Evolutionary conservation across 1,140 invertebrate genomes (phyloP), one percentile per base, ranked within the genome.

Genomic region (Lepidotrigona ventralis): DNA sequence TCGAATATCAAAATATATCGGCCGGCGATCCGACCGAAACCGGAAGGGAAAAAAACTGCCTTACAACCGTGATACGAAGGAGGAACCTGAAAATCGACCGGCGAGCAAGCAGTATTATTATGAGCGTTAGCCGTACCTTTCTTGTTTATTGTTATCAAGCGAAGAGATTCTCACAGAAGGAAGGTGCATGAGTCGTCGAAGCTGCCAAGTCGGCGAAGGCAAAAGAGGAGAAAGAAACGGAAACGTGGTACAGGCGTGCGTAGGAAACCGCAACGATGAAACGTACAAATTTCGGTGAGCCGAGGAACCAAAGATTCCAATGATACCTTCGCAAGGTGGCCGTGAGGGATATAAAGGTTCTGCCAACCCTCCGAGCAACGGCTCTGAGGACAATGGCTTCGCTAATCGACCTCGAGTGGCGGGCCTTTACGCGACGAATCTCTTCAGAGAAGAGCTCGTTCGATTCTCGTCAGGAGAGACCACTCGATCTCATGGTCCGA

Each of bases 301-400:
- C 71, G 72, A 82, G 74, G 81, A 78, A 77, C 85, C 85, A 89
- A 58, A 85, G 87, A 70, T 89, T 87, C 90, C 92, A 93, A 94
- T 94, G 93, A 94, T 93, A 92, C 92, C 93, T 89, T 92, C 92
- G 88, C 90, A 92, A 86, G 91, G 86, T 86, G 93, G 91, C 90
- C 92, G 91, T 90, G 90, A 92, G 91, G 93, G 91, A 90, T 89
- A 86, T 70, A 91, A 91, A 89, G 90, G 91, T 89, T 91, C 92
- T 90, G 90, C 89, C 85, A 93, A 92, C 91, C 91, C 93, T 90
- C 90, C 92, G 90, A 92, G 91, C 88, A 92, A 92, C 88, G 87
- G 90, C 86, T 92, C 92, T 75, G 93, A 94, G 88, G 93, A 93
- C 83, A 93, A 92, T 86, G 92, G 92, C 69, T 93, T 93, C 79